Base-by-base conservation (phyloP, 2,797 vertebrate genomes). In the Craterocephalus amniculus region DNA sequence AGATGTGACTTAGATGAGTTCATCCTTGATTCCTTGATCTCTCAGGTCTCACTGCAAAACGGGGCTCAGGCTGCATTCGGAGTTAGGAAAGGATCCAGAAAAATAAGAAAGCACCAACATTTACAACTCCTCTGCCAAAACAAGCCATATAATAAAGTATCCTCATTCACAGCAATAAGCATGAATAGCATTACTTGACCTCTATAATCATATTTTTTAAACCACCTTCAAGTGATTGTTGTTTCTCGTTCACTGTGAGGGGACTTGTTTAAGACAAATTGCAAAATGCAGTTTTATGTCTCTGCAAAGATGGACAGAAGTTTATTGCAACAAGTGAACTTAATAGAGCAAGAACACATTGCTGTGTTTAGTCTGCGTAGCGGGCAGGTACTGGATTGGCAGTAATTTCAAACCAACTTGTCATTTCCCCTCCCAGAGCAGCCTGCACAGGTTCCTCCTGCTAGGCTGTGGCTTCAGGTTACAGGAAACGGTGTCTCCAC, bases 401-500 rank as follows among this genome's bases (percentile, higher is more conserved):
- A 91, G 89, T 84, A 70, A 76, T 91, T 90, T 89, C 84, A 85
- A 92, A 89, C 84, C 84, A 84, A 88, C 67, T 71, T 91, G 91
- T 92, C 88, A 89, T 87, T 89, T 93, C 89, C 89, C 90, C 87
- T 85, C 84, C 64, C 66, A 67, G 75, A 74, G 70, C 74, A 63
- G 64, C 76, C 86, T 83, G 83, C 79, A 58, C 81, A 84, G 85
- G 88, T 88, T 72, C 65, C 67, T 43, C 80, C 85, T 66, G 61
- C 74, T 61, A 63, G 83, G 69, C 78, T 63, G 70, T 60, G 83
- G 89, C 58, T 76, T 92, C 84, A 76, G 72, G 84, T 94, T 95
- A 92, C 92, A 93, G 93, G 91, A 93, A 92, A 92, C 84, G 35
- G 72, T 18, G 84, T 87, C 87, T 87, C 81, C 81, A 84, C 82